Percentiles rank a stretch among this genome's conserved stretches.
Evolutionary conservation across 2,888 invertebrate species (phyloP).

Genomic region (Seira musarum): DNA sequence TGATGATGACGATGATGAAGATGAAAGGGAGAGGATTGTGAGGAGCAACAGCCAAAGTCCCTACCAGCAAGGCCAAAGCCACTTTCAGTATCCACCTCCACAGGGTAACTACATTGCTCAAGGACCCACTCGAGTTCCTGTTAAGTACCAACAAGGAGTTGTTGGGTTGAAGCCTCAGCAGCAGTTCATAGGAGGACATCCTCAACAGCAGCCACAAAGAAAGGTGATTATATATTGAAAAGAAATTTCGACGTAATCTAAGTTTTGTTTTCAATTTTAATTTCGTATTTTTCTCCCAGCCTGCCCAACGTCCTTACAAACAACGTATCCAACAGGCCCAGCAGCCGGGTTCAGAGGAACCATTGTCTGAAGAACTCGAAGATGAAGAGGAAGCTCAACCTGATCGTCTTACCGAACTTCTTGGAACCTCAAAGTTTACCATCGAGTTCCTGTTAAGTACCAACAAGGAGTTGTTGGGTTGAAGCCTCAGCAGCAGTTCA

Average conservation of each 20-base stretch:
- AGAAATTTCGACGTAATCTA: no score
- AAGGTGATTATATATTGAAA: background rate
- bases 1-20: conserved; percentile 21
- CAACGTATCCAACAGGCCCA: conserved; percentile 33
- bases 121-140: conserved; percentile 31
- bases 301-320: conserved; percentile 33
- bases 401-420: conserved; percentile 83
- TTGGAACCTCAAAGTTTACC: conserved; percentile 89
- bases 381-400: conserved; percentile 86
- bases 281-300: no score
- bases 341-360: conserved; percentile 7
- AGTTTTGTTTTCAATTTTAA: no score
- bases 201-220: background rate
- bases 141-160: conserved; percentile 38
- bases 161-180: conserved; percentile 1
- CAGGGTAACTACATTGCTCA: conserved; percentile 28
- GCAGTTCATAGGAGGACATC: background rate
- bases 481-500: background rate
- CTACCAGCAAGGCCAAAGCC: background rate
- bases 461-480: conserved; percentile 27
- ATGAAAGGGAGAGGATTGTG: background rate
- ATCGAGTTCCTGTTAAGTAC: conserved; percentile 33
- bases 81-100: conserved; percentile 36
- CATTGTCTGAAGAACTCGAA: conserved; percentile 73
- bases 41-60: conserved; percentile 20